Conservation (phyloP, 2,113 vertebrate species). For the Ascaphus truei region DNA sequence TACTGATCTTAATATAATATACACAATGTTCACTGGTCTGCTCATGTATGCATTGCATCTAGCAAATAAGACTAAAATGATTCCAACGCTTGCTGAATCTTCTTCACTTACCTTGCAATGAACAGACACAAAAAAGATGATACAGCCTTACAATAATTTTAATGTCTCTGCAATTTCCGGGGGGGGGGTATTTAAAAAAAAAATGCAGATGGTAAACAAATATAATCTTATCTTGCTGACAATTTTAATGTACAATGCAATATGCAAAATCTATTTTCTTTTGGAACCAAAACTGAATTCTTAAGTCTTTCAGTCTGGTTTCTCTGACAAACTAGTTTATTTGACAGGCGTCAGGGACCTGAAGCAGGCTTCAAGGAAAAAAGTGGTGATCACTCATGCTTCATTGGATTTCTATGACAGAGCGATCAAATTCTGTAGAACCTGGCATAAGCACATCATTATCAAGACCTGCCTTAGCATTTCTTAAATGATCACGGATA, state of each 20-base stretch:
- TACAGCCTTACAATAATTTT: no score
- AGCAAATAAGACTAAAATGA: no score
- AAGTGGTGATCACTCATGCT: conserved; percentile 76
- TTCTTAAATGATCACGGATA: conserved; percentile 73
- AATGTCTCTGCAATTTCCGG: no score
- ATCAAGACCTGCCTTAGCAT: conserved; percentile 75
- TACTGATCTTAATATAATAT: no score
- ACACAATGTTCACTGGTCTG: no score
- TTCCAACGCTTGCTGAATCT: no score
- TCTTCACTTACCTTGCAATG: no score
- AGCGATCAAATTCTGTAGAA: conserved; percentile 72
- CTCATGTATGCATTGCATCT: no score
- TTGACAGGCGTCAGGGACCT: conserved; percentile 69
- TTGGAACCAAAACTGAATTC: conserved; percentile 53
- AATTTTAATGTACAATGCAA: conserved; percentile 32
- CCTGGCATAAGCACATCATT: conserved; percentile 78
- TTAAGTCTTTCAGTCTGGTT: conserved; percentile 70
- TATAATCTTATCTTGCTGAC: conserved; percentile 17
- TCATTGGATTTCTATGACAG: conserved; percentile 83
- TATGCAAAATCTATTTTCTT: conserved; percentile 43
- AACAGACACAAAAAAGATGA: no score
- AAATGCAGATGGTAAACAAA: conserved; percentile 27
- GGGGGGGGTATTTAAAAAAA: no score
- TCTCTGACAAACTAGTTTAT: conserved; percentile 67
- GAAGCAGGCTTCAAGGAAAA: conserved; percentile 62